Base-by-base conservation (phyloP, 2,888 invertebrate genomes). In the Plagodis pulveraria region DNA sequence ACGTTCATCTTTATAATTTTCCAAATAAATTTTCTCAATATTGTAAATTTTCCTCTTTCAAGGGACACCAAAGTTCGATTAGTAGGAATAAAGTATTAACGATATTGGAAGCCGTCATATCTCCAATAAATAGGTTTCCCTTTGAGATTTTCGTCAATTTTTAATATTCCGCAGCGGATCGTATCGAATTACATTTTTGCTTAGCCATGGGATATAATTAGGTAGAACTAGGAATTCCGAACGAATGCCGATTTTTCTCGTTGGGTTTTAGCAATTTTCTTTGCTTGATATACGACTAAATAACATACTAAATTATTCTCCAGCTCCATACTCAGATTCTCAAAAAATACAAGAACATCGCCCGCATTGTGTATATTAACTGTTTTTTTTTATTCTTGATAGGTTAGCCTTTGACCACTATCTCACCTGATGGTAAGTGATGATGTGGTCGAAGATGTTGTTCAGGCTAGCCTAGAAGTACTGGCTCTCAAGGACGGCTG, bases 81-180 rank as follows among this genome's bases (percentile, higher is more conserved):
- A 54, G 8, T 7, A 41, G 12, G 12, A 22, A 11, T 50, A 46
- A 33, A 54, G 36, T 54, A 54, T 50, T 46, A 50, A 54, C 41
- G 51, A 56, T 56, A 56, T 60, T 44, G 55, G 35, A 60, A 60
- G 50, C 55, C 51, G 46, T 51, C 43, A 48, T 34, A 60, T 56
- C 10, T 6, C 33, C 32, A 38, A 36, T 50, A 40, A 51, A 45
- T 41, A 44, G 34, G 45, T 47, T 48, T 55, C 51, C 43, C 44
- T 55, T 48, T 40, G 51, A 44, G 47, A 32, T 51, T 44, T 50
- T 33, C 38, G 34, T 54, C 34, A 46, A 50, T 44, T 52, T 60
- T 56, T 56, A 52, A 60, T 60, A 56, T 49, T 7, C 12, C 0
- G 9, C 12, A 33, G 36, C 38, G 56, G 38, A 43, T 47, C 2